Conservation (phyloP, 2,888 invertebrate species). For the Drosophila mettleri region DNA sequence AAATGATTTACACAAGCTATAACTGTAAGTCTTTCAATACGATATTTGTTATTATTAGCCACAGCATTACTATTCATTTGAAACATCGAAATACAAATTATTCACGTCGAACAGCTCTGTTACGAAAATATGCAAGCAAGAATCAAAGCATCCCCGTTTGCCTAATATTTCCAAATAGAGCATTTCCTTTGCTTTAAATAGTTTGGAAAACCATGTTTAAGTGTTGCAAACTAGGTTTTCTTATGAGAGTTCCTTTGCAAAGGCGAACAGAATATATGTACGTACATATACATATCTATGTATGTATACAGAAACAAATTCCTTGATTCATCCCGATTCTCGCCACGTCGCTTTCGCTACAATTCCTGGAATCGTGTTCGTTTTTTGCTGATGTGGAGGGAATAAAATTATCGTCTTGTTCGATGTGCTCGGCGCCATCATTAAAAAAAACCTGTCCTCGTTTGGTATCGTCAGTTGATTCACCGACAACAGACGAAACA, state of each 20-base stretch:
- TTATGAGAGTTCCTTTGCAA: constrained; percentile 35
- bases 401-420: constrained; percentile 75
- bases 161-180: no score
- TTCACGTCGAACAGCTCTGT: no score
- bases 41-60: no score
- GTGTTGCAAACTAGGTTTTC: constrained; percentile 45
- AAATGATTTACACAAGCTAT: no score
- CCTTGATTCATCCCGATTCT: constrained; percentile 16
- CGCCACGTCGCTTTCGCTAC: constrained; percentile 49
- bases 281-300: no score
- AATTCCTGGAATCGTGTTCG: constrained; percentile 70
- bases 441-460: constrained; percentile 70
- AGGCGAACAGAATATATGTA: constrained; percentile 1
- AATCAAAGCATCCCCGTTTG: no score
- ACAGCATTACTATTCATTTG: no score
- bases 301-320: constrained; percentile 9
- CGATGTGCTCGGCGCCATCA: constrained; percentile 78
- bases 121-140: no score
- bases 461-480: constrained; percentile 55
- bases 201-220: constrained; percentile 28
- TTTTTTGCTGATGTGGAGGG: constrained; percentile 59
- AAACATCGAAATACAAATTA: no score
- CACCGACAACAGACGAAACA: constrained; percentile 39
- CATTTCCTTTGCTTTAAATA: neutral
- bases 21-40: no score